Evolutionary conservation across 2,888 invertebrate genomes (phyloP).

Genomic region (Tineola bisselliella): DNA sequence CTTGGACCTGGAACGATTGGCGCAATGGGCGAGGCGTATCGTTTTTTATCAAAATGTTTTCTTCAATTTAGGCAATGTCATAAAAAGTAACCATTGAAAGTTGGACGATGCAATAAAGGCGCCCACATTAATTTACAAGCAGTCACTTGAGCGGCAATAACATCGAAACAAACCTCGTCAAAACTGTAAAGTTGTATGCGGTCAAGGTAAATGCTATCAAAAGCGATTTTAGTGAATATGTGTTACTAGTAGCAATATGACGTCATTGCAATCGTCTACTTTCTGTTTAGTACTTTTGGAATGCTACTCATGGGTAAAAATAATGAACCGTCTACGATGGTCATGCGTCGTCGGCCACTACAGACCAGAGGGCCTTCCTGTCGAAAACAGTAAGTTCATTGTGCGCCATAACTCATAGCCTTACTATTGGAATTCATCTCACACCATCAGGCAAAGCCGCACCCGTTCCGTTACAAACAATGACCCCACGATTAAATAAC

Average conservation of each 20-base stretch:
- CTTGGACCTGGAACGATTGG: background rate
- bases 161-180: constrained; percentile 24
- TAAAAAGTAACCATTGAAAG: constrained; percentile 13
- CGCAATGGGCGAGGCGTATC: constrained; percentile 1
- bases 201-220: constrained; percentile 41
- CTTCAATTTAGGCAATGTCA: constrained; percentile 18
- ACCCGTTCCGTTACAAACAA: constrained; percentile 51
- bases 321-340: too few species aligned
- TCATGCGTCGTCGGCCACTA: too few species aligned
- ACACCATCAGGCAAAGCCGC: constrained; percentile 30
- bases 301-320: too few species aligned
- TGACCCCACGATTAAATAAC: constrained; percentile 32
- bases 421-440: constrained; percentile 54
- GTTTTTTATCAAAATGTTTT: constrained; percentile 1
- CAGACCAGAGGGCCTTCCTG: too few species aligned
- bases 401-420: constrained; percentile 23
- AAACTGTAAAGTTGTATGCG: constrained; percentile 29
- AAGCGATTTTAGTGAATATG: constrained; percentile 19
- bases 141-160: constrained; percentile 28
- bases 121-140: constrained; percentile 27
- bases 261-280: background rate
- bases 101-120: constrained; percentile 24
- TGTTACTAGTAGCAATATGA: background rate
- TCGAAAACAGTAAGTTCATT: background rate
- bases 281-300: too few species aligned